Evolutionary conservation across 1,140 invertebrate genomes (phyloP).

Genomic region (Pararge aegeria): DNA sequence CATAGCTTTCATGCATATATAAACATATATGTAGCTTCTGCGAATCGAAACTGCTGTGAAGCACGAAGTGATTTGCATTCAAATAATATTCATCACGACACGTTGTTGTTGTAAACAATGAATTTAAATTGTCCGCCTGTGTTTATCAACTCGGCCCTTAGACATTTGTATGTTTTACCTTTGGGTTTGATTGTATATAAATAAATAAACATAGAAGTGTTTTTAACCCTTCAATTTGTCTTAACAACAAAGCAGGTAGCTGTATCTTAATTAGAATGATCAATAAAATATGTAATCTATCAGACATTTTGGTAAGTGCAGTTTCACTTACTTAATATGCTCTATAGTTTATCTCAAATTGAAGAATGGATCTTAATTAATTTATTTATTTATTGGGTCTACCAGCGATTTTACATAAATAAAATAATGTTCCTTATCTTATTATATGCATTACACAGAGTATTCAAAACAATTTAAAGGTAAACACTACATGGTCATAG

Average conservation of each 20-base stretch:
- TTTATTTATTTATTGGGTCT: too few species aligned
- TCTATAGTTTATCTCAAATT: too few species aligned
- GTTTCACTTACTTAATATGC: too few species aligned
- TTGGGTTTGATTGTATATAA: conserved; percentile 20
- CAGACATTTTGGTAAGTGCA: too few species aligned
- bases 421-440: too few species aligned
- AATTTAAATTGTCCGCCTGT: conserved; percentile 51
- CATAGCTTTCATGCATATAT: conserved; percentile 2
- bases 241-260: not conserved
- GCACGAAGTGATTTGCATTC: conserved; percentile 42
- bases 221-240: conserved; percentile 15
- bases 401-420: too few species aligned
- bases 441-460: too few species aligned
- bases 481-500: too few species aligned
- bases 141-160: conserved; percentile 67
- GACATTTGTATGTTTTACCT: conserved; percentile 42
- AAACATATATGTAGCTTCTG: conserved; percentile 17
- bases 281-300: too few species aligned
- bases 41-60: conserved; percentile 32
- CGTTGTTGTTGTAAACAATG: conserved; percentile 65
- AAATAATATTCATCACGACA: conserved; percentile 51
- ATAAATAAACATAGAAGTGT: conserved; percentile 33
- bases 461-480: too few species aligned
- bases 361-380: too few species aligned
- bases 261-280: too few species aligned